phyloP scores from a whole-genome alignment of 2,113 vertebrate species.

The Dryoscopus gambensis region DNA sequence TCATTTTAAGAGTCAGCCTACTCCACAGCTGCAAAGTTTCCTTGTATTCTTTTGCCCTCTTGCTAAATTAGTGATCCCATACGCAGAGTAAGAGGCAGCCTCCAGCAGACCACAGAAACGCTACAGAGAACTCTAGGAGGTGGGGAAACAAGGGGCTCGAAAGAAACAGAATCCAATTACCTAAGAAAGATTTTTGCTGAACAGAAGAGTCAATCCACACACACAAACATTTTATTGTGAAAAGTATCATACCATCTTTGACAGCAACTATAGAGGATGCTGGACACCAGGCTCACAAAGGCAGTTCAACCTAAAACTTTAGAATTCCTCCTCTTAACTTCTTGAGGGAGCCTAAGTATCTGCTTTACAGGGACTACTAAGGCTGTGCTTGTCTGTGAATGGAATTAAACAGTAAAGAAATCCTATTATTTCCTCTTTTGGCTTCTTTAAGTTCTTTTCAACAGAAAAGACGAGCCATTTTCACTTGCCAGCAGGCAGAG shows the following conservation, averaged over 20 bases:
- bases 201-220: not conserved
- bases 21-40: not conserved
- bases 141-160: not conserved
- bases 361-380: not conserved
- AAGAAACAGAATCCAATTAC: not conserved
- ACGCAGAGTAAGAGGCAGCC: not conserved
- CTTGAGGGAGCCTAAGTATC: not conserved
- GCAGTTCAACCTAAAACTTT: not conserved
- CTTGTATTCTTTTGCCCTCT: rapidly evolving
- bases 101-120: not conserved
- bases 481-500: not conserved
- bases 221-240: not conserved
- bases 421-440: not conserved
- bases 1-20: not conserved
- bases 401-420: not conserved
- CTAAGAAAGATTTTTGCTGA: not conserved
- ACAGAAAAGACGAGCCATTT: not conserved
- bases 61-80: not conserved
- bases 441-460: not conserved
- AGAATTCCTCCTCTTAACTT: not conserved
- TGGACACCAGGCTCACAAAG: not conserved
- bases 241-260: not conserved
- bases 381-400: not conserved
- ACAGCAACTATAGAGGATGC: not conserved
- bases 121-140: not conserved